Percentiles rank a stretch among this genome's conserved stretches.
These are phyloP conservation scores for Popillia japonica DNA, from an alignment of 1,140 invertebrate species.

Conservation along the genomic window DNA sequence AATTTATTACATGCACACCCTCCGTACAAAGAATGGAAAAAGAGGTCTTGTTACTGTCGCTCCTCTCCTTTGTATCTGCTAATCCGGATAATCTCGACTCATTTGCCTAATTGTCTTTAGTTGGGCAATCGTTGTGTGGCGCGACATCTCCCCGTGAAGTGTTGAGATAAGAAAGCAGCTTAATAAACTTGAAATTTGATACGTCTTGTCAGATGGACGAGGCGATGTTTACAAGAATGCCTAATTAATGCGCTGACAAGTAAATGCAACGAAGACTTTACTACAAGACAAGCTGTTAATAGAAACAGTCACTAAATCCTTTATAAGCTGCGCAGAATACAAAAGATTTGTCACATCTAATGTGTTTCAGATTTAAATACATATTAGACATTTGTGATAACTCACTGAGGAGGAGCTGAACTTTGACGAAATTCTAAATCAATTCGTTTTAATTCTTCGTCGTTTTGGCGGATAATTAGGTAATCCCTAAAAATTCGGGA, in stretches of 20 bases:
- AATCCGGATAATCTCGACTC: constrained; percentile 26
- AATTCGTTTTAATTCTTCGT: too few species aligned
- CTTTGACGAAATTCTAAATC: too few species aligned
- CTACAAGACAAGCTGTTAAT: background rate
- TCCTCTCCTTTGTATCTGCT: constrained; percentile 12
- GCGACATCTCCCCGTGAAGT: background rate
- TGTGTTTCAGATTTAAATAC: background rate
- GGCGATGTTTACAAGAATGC: constrained; percentile 20
- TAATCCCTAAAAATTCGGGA: background rate
- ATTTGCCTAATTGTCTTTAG: constrained; percentile 38
- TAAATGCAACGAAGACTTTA: constrained; percentile 10
- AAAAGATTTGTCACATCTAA: background rate
- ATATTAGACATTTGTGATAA: too few species aligned
- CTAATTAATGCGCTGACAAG: constrained; percentile 25
- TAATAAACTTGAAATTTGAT: constrained; percentile 35
- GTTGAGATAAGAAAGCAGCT: constrained; percentile 27
- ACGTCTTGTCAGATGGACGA: background rate
- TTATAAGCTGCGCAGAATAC: background rate
- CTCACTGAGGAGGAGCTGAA: too few species aligned
- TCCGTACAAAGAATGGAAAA: background rate
- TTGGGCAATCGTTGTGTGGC: constrained; percentile 18
- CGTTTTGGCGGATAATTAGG: too few species aligned
- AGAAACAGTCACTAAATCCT: background rate
- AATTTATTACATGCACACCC: constrained; percentile 5
- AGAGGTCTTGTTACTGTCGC: constrained; percentile 11